Evolutionary conservation across 2,113 vertebrate genomes (phyloP).

Genomic region (Hemichromis elongatus): DNA sequence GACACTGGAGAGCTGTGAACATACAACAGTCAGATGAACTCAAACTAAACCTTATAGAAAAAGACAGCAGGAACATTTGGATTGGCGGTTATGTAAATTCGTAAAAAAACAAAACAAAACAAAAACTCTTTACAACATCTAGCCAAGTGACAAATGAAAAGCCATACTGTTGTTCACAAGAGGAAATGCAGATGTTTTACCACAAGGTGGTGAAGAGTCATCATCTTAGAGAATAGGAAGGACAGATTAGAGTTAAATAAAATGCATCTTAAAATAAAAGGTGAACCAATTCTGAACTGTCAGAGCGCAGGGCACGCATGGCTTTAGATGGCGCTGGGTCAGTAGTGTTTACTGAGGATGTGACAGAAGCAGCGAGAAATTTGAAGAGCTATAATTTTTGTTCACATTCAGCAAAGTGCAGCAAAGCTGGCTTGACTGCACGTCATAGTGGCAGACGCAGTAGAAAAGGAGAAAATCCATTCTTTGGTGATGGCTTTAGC

Average conservation of each 20-base stretch:
- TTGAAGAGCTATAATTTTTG: background rate
- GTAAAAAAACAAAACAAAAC: no score
- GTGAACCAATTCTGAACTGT: background rate
- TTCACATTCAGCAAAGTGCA: background rate
- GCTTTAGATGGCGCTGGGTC: background rate
- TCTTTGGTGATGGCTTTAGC: background rate
- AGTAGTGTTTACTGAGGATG: background rate
- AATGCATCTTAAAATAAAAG: background rate
- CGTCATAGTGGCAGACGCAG: fast-evolving
- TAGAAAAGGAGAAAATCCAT: background rate
- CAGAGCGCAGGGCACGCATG: background rate
- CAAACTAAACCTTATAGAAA: background rate
- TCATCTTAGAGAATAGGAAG: background rate
- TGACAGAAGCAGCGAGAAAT: background rate
- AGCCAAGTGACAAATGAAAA: background rate
- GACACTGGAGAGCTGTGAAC: background rate
- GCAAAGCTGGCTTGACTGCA: fast-evolving
- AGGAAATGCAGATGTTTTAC: background rate
- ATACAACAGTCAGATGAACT: background rate
- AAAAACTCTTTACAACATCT: background rate
- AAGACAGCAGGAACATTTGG: background rate
- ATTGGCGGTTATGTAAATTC: background rate
- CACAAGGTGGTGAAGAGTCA: background rate
- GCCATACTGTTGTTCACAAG: background rate
- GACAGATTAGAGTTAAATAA: background rate